These are phyloP conservation scores for Catharus bicknelli DNA, from an alignment of 2,113 vertebrate species.

Conservation along the genomic window DNA sequence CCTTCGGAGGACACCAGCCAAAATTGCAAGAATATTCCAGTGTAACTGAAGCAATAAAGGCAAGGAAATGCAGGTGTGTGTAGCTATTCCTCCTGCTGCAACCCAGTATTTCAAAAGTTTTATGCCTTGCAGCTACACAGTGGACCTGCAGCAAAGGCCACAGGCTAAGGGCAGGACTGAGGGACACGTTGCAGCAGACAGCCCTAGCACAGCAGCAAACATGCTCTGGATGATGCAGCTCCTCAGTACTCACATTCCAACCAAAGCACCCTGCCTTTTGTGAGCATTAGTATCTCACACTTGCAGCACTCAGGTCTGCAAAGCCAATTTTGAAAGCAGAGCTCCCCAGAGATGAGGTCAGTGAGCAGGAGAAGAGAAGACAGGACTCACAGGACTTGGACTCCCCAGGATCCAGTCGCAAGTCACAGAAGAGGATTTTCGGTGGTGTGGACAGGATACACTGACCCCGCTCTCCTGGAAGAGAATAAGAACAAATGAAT, in stretches of 20 bases:
- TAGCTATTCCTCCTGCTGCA: background rate
- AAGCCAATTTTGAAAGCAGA: background rate
- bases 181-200: fast-evolving
- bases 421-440: slow-evolving; percentile 97
- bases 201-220: fast-evolving
- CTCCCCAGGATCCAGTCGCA: slow-evolving; percentile 93
- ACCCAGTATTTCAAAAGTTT: background rate
- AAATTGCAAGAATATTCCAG: background rate
- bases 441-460: slow-evolving; percentile 97
- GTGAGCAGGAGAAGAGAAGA: background rate
- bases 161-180: background rate
- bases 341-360: background rate
- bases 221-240: background rate
- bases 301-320: background rate
- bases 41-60: background rate
- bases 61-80: background rate
- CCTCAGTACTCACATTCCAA: background rate
- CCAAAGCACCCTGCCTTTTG: fast-evolving
- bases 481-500: background rate
- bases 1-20: background rate
- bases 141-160: fast-evolving
- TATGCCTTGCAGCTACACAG: background rate
- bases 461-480: slow-evolving; percentile 92
- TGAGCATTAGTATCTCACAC: background rate
- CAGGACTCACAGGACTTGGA: slow-evolving; percentile 82